phyloP scores from a whole-genome alignment of 2,888 invertebrate genomes.

The Drosophila vallismaia region DNA sequence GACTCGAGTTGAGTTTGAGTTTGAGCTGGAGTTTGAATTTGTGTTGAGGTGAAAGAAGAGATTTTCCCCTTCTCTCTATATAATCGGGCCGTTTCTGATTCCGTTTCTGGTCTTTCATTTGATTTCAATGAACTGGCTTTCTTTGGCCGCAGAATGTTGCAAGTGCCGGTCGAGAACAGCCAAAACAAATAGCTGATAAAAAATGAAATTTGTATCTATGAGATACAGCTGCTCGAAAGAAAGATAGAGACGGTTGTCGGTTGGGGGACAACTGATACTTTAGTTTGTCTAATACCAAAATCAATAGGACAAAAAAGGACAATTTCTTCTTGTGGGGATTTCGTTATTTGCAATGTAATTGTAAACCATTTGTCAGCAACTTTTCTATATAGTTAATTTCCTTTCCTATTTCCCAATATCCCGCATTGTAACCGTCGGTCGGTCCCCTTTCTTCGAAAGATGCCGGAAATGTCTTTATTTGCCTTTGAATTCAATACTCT shows the following conservation, averaged over 20 bases:
- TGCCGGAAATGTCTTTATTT: slow-evolving; percentile 77
- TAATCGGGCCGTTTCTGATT: slow-evolving; percentile 26
- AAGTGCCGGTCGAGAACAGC: slow-evolving; percentile 65
- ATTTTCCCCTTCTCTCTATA: slow-evolving; percentile 37
- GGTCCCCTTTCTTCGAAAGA: slow-evolving; percentile 38
- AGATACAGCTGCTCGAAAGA: slow-evolving; percentile 14
- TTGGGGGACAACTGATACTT: slow-evolving; percentile 36
- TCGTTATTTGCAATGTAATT: slow-evolving; percentile 66
- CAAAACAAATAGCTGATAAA: slow-evolving; percentile 77
- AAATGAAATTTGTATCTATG: slow-evolving; percentile 46
- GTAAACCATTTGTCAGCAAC: slow-evolving; percentile 79
- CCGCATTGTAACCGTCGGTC: not conserved
- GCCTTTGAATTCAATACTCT: slow-evolving; percentile 40
- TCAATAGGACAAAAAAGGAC: slow-evolving; percentile 40
- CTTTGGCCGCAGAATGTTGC: slow-evolving; percentile 63
- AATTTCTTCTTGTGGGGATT: slow-evolving; percentile 38
- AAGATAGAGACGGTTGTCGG: not conserved
- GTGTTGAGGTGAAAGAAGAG: slow-evolving; percentile 68
- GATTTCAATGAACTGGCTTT: slow-evolving; percentile 72
- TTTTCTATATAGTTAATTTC: slow-evolving; percentile 66
- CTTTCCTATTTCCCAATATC: slow-evolving; percentile 3
- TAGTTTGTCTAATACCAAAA: slow-evolving; percentile 29
- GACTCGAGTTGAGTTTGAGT: slow-evolving; percentile 36
- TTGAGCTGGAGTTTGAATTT: slow-evolving; percentile 8
- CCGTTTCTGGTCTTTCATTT: slow-evolving; percentile 61